Base-by-base conservation (phyloP, 2,888 invertebrate species). In the Hypomecis atomaria region DNA sequence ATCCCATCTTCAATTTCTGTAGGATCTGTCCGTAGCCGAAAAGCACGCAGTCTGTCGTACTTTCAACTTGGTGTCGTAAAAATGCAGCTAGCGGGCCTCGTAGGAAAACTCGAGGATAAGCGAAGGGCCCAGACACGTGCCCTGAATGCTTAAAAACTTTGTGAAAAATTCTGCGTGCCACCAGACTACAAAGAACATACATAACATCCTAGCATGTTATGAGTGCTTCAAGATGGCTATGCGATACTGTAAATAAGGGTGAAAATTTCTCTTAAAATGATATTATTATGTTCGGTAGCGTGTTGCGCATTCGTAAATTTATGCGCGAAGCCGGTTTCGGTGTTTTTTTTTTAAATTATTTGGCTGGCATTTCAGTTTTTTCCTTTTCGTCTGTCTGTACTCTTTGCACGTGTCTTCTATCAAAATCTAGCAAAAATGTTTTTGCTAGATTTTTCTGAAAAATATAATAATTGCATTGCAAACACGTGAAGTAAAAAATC, bases 161-260 rank as follows among this genome's bases (percentile, higher is more conserved):
- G 79, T 83, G 83, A 88, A 89, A 88, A 88, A 86, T 81, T 83
- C 82, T 77, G 73, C 78, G 73, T 74, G 76, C 73, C 75, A 72
- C 69, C 70, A 66, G 72, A 65, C 75, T 76, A 70, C 75, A 71
- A 76, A 75, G 71, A 78, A 70, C 62, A 53, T 23, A 67, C 71
- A 58, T 65, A 61, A 64, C 62, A 66, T 63, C 58, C 66, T 62
- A 42, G 8, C 45, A 37, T 37, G 37, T 36, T 59, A 36, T 44
- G 23, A 40, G 23, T 38, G 48, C 44, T 50, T 36, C 13, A 13
- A 52, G 48, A 43, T 61, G 37, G 36, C 36, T 5, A 33, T 38
- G 7, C 47, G 10, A 36, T 13, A 7, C 23, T 34, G 13, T 9
- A 36, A 56, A 37, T 47, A 47, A 47, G 47, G 47, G 47, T 56